Evolutionary conservation across 37 sponge, comb jelly and placozoan genomes (phyloP), one percentile per base, ranked within the genome.

Genomic region (Eunapius fragilis): DNA sequence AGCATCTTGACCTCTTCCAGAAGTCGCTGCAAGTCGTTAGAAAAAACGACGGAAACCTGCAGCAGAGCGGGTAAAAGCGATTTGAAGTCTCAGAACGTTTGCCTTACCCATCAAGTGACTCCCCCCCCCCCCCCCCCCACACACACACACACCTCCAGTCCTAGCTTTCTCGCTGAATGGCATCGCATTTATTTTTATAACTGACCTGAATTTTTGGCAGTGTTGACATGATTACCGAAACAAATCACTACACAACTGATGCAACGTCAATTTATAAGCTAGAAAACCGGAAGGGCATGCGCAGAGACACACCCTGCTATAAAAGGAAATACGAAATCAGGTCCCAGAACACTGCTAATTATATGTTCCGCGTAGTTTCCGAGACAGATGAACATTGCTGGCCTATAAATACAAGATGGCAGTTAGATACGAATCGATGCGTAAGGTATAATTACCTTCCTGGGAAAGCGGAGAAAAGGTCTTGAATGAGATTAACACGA

Each of bases 351-450:
- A 6, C 31, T 85, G 33, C 76, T 73, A 24, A 70, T 10, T 33
- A 93, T 31, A 67, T 90, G 91, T 67, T 93, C 94, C 19, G 90
- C 36, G 76, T 87, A 93, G 85, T 93, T 93, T 2, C 82, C 91
- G 27, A 90, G 71, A 48, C 86, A 87, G n/a, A 90, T 69, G 4
- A 85, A 71, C 80, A 79, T 9, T 9, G 87, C 91, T 26, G 10
- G 71, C 31, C 87, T 89, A 58, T 2, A 58, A 58, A 10, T 12
- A 58, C 7, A 2, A 0, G 12, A 17, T 3, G 31, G 74, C 13
- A 14, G 31, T 33, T 10, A 72, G 22, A 70, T 28, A 70, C 71
- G 71, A 10, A 25, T 10, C 9, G 25, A 25, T 28, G 27, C 28
- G 2, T 5, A 3, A 70, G 7, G 7, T 30, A 7, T 70, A 28